These are phyloP conservation scores for Drosophila busckii DNA, from an alignment of 1,140 invertebrate species.

Conservation along the genomic window DNA sequence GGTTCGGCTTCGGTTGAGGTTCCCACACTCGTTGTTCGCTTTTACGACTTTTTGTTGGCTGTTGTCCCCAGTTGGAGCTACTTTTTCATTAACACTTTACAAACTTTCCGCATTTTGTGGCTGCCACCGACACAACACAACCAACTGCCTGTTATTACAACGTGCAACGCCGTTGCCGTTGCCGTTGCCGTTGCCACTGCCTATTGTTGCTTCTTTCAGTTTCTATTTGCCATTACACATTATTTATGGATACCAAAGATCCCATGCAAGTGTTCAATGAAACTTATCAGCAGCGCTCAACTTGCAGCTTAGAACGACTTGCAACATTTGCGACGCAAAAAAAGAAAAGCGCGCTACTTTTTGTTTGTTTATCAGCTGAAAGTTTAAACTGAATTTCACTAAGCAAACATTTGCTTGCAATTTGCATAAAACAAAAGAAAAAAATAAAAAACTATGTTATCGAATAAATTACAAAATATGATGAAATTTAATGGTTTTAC, in stretches of 20 bases:
- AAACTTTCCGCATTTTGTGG: slow-evolving; percentile 72
- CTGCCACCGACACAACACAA: neutral
- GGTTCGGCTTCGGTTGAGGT: slow-evolving; percentile 35
- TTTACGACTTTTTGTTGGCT: slow-evolving; percentile 47
- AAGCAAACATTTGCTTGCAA: too few relatives aligned
- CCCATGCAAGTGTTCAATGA: too few relatives aligned
- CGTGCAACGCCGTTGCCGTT: slow-evolving; percentile 22
- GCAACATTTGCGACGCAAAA: slow-evolving; percentile 31
- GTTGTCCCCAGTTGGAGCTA: slow-evolving; percentile 38
- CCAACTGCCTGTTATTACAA: slow-evolving; percentile 37
- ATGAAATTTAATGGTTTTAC: slow-evolving; percentile 17
- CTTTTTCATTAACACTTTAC: slow-evolving; percentile 76
- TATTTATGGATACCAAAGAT: too few relatives aligned
- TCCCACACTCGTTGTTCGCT: slow-evolving; percentile 67
- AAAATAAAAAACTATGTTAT: too few relatives aligned
- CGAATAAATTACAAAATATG: slow-evolving; percentile 11
- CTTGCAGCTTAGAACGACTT: too few relatives aligned
- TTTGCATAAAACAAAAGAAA: too few relatives aligned
- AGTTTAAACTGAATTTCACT: too few relatives aligned
- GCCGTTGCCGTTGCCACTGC: slow-evolving; percentile 1
- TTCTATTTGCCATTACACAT: slow-evolving; percentile 42
- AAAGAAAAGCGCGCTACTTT: too few relatives aligned
- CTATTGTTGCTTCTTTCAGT: slow-evolving; percentile 9
- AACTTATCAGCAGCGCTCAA: too few relatives aligned
- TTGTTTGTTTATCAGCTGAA: slow-evolving; percentile 16